Base-by-base conservation (phyloP, 2,113 vertebrate genomes). In the Athene noctua region DNA sequence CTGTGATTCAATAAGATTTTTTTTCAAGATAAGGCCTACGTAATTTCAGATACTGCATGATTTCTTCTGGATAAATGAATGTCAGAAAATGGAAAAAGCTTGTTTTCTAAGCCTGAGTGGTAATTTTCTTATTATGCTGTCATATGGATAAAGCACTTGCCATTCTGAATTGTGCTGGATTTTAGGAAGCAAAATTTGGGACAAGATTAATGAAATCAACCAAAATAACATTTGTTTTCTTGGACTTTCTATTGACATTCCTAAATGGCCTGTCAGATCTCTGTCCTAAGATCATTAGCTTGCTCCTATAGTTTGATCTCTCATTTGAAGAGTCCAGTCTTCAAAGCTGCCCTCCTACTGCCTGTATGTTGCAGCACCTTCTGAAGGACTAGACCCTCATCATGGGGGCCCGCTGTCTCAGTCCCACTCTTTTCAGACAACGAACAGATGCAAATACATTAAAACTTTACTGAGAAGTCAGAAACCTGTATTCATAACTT, bases 141-240 rank as follows among this genome's bases (percentile, higher is more conserved):
- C 97, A 96, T 90, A 82, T 85, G 92, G 93, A 97, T 96, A 92
- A 97, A 98, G 90, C 91, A 78, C 74, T 94, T 94, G 90, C 62
- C 54, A 65, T 94, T 96, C 71, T 91, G 92, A 94, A 88, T 72
- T 92, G 44, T 85, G 13, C 92, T 94, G 92, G 63, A 86, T 97
- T 55, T 92, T 94, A 72, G 67, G 79, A 97, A 96, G 91, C 57
- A 97, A 81, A 74, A 49, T 29, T 93, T 96, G 58, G 88, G 78
- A 59, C 68, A 95, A 97, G 96, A 97, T 97, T 97, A 98, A 97
- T 95, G 96, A 97, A 97, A 98, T 97, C 71, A 97, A 92, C 40
- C 6, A 96, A 97, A 97, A 96, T 91, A 97, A 97, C 97, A 23
- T 96, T 97, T 98, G 93, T 96, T 97, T 97, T 93, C 73, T 34